Percentiles rank a stretch among this genome's conserved stretches.
Conservation (phyloP, 2,797 vertebrate species). For the Parauchenoglanis ngamensis region DNA sequence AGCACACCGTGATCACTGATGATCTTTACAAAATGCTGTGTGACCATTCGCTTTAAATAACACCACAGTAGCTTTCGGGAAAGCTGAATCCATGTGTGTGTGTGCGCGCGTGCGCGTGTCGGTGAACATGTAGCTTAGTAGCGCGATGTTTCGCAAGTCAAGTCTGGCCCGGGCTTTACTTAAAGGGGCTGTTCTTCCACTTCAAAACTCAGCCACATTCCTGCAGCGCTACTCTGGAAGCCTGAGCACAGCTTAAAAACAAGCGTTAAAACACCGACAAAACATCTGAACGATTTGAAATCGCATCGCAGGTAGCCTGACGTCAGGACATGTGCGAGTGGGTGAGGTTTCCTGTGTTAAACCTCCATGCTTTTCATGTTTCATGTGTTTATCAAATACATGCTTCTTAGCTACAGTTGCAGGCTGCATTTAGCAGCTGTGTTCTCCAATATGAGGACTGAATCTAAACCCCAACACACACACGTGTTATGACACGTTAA, state of each 20-base stretch:
- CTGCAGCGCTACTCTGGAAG: neutral
- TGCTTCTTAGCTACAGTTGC: neutral
- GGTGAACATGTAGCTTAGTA: neutral
- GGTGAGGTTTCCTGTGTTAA: neutral
- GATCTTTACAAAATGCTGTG: neutral
- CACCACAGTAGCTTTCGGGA: neutral
- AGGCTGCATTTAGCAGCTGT: neutral
- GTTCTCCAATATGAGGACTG: neutral
- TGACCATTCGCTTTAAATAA: neutral
- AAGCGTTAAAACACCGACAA: constrained; percentile 1
- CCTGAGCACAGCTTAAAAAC: neutral
- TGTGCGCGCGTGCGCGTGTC: neutral
- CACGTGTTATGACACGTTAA: neutral
- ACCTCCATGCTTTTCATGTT: neutral
- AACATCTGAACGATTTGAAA: constrained; percentile 12
- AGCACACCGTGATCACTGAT: neutral
- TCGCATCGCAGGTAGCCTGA: neutral
- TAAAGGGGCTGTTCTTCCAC: neutral
- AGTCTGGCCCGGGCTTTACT: neutral
- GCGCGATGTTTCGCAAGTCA: constrained; percentile 9
- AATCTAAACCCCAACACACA: neutral
- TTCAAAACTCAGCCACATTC: constrained; percentile 33
- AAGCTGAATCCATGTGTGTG: neutral
- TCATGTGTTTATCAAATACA: neutral
- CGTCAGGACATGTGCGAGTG: neutral